These are phyloP conservation scores for Sminthurides aquaticus DNA, from an alignment of 2,888 invertebrate species.

Conservation along the genomic window DNA sequence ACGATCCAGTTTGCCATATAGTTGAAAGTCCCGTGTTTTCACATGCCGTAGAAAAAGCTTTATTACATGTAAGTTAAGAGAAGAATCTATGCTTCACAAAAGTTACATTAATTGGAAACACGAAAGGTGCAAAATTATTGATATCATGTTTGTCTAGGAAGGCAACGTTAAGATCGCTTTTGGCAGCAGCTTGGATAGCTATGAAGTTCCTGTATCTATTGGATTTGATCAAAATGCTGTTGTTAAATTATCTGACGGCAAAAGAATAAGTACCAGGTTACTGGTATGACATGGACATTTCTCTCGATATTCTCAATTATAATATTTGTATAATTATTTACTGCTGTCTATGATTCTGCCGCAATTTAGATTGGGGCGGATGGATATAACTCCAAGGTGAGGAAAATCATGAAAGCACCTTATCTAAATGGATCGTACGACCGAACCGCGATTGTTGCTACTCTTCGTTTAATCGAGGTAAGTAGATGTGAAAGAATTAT, in stretches of 20 bases:
- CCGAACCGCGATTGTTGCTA: slow-evolving; percentile 88
- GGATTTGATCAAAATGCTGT: slow-evolving; percentile 22
- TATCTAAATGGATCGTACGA: slow-evolving; percentile 77
- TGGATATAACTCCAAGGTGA: slow-evolving; percentile 79
- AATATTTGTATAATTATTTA: too few species aligned
- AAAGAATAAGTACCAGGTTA: slow-evolving; percentile 30
- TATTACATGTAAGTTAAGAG: slow-evolving; percentile 49
- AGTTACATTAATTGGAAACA: not conserved
- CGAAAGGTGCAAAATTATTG: too few species aligned
- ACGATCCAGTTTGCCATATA: slow-evolving; percentile 71
- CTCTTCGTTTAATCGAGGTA: slow-evolving; percentile 72
- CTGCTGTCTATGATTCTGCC: too few species aligned
- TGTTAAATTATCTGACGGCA: slow-evolving; percentile 29
- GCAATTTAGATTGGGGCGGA: slow-evolving; percentile 5
- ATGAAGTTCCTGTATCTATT: slow-evolving; percentile 25
- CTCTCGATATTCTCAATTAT: too few species aligned
- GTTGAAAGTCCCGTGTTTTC: slow-evolving; percentile 88
- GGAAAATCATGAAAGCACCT: slow-evolving; percentile 71
- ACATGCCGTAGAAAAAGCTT: slow-evolving; percentile 61
- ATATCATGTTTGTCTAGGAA: slow-evolving; percentile 20
- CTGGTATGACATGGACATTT: slow-evolving; percentile 31
- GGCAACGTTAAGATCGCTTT: slow-evolving; percentile 34
- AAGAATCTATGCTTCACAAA: too few species aligned
- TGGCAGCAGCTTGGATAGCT: slow-evolving; percentile 31
- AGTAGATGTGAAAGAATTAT: slow-evolving; percentile 14